Conservation (phyloP, 2,797 vertebrate species). For the Rousettus madagascariensis region DNA sequence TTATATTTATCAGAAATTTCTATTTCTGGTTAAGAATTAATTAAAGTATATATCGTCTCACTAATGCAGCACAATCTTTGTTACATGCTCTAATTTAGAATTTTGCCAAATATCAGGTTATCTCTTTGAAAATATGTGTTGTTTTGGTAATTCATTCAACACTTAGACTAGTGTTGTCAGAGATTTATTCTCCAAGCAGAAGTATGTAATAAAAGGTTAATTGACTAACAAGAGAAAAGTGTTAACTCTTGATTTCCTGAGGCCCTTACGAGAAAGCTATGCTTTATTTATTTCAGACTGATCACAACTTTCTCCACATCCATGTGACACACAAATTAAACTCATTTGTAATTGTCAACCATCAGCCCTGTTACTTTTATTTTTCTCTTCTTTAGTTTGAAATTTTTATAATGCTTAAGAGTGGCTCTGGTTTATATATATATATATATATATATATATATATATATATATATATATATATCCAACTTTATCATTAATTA, state of each 20-base stretch:
- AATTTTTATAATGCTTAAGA: neutral
- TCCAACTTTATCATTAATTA: neutral
- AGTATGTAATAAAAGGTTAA: constrained; percentile 55
- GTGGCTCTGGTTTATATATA: neutral
- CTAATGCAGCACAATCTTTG: neutral
- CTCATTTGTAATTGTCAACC: constrained; percentile 67
- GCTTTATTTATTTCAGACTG: constrained; percentile 69
- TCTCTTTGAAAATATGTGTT: neutral
- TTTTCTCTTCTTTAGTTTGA: constrained; percentile 18
- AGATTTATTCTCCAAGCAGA: constrained; percentile 42
- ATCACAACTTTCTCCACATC: constrained; percentile 46
- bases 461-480: no score
- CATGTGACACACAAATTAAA: constrained; percentile 57
- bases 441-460: no score
- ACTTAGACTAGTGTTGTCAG: neutral
- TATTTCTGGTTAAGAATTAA: neutral
- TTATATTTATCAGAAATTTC: neutral
- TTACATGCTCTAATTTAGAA: neutral
- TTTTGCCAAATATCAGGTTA: neutral
- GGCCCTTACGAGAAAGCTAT: constrained; percentile 21
- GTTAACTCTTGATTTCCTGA: constrained; percentile 64
- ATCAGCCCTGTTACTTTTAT: constrained; percentile 19
- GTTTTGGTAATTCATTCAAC: neutral
- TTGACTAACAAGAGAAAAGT: constrained; percentile 50
- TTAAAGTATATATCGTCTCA: neutral